Percentiles rank a stretch among this genome's conserved stretches.
Conservation (phyloP, 2,888 invertebrate genomes). For the Andrena camellia region DNA sequence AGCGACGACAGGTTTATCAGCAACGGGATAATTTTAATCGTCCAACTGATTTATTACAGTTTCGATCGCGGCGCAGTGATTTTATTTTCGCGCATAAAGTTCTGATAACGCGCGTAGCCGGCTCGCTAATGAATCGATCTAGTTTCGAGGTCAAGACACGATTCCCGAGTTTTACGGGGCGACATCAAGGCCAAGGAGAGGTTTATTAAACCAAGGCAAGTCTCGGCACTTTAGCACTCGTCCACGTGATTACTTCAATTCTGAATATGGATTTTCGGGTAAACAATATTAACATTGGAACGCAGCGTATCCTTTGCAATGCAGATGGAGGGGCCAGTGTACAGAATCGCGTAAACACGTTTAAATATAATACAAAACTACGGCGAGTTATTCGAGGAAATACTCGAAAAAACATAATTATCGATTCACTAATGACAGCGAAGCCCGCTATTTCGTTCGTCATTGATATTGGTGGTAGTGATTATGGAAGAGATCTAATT, state of each 20-base stretch:
- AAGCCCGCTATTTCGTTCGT: background rate
- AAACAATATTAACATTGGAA: background rate
- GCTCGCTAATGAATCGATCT: constrained; percentile 31
- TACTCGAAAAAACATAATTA: background rate
- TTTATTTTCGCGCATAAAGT: constrained; percentile 1
- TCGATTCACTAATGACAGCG: background rate
- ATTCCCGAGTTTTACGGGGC: constrained; percentile 8
- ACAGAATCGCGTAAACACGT: background rate
- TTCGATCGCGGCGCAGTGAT: background rate
- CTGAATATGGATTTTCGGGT: background rate
- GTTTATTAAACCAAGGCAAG: constrained; percentile 1
- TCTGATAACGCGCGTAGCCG: constrained; percentile 1
- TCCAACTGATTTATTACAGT: background rate
- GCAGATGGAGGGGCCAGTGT: background rate
- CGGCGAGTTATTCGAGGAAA: background rate
- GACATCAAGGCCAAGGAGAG: constrained; percentile 2
- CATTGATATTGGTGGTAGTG: background rate
- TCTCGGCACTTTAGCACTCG: background rate
- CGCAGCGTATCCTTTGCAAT: background rate
- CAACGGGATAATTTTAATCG: constrained; percentile 22
- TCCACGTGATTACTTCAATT: background rate
- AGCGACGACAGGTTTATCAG: constrained; percentile 18
- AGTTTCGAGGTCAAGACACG: constrained; percentile 27
- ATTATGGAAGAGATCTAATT: background rate
- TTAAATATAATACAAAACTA: background rate